These are phyloP conservation scores for Acanthosoma haemorrhoidale DNA, from an alignment of 2,888 invertebrate genomes.

Conservation along the genomic window DNA sequence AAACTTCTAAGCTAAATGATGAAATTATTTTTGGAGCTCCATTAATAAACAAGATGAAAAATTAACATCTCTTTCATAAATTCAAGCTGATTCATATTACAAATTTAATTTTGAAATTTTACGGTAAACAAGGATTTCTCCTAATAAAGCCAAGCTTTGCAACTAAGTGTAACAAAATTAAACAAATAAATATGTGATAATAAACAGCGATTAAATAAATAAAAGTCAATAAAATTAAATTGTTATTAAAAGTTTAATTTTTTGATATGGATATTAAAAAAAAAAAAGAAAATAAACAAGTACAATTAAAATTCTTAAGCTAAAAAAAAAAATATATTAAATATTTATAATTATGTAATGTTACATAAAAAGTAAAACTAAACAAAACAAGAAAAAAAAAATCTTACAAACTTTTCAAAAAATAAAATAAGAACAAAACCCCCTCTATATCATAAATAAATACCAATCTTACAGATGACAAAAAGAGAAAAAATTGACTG, in stretches of 20 bases:
- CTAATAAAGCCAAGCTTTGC: background rate
- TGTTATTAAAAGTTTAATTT: slow-evolving; percentile 15
- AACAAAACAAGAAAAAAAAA: slow-evolving; percentile 8
- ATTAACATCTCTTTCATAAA: too few relatives aligned
- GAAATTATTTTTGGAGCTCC: too few relatives aligned
- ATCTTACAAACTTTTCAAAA: background rate
- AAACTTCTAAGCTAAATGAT: too few relatives aligned
- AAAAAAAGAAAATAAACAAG: background rate
- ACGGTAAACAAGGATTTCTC: background rate
- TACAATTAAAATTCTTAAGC: slow-evolving; percentile 16
- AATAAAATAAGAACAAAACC: background rate
- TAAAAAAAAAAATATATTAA: slow-evolving; percentile 20
- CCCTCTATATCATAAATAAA: background rate
- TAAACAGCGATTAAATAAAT: background rate
- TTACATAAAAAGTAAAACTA: slow-evolving; percentile 10
- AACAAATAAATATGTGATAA: too few relatives aligned
- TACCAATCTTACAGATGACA: background rate
- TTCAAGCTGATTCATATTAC: too few relatives aligned
- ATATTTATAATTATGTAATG: slow-evolving; percentile 9
- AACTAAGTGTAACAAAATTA: background rate
- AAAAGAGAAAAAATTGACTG: background rate
- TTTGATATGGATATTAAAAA: background rate
- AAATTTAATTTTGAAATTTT: background rate
- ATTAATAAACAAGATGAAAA: too few relatives aligned
- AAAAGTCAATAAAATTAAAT: slow-evolving; percentile 14